Conservation (phyloP, 2,888 invertebrate genomes). For the Parelbella ahira region DNA sequence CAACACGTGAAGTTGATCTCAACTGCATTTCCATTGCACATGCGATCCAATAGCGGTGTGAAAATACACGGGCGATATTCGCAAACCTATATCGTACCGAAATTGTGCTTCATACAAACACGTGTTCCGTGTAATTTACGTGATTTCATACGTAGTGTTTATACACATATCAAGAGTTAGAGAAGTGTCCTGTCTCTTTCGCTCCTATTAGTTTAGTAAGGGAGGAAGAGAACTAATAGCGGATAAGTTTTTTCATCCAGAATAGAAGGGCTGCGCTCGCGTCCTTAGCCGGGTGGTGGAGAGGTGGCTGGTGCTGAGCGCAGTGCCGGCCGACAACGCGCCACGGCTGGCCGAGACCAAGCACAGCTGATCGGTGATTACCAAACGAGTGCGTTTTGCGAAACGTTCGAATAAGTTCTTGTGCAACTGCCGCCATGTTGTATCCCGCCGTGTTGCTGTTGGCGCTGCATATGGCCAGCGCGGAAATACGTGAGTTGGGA, state of each 20-base stretch:
- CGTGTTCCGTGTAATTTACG: too few species aligned
- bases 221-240: too few species aligned
- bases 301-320: constrained; percentile 40
- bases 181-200: constrained; percentile 26
- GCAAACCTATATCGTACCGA: too few species aligned
- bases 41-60: constrained; percentile 8
- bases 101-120: constrained; percentile 1
- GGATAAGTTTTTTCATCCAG: constrained; percentile 36
- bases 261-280: constrained; percentile 52
- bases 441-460: constrained; percentile 49
- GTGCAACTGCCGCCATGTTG: constrained; percentile 61
- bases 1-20: constrained; percentile 22
- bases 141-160: too few species aligned
- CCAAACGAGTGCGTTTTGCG: constrained; percentile 42
- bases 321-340: constrained; percentile 67
- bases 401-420: constrained; percentile 40
- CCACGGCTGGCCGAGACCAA: constrained; percentile 59
- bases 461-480: constrained; percentile 57
- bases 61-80: constrained; percentile 4
- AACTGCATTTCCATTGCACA: constrained; percentile 22
- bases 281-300: constrained; percentile 40
- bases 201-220: constrained; percentile 8
- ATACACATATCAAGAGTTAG: constrained; percentile 7
- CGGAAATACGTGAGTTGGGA: constrained; percentile 72
- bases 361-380: constrained; percentile 27